A percentile compares a stretch with the other conserved stretches of the same genome.
phyloP scores from a whole-genome alignment of 2,888 invertebrate species.

The Eristalis intricaria region DNA sequence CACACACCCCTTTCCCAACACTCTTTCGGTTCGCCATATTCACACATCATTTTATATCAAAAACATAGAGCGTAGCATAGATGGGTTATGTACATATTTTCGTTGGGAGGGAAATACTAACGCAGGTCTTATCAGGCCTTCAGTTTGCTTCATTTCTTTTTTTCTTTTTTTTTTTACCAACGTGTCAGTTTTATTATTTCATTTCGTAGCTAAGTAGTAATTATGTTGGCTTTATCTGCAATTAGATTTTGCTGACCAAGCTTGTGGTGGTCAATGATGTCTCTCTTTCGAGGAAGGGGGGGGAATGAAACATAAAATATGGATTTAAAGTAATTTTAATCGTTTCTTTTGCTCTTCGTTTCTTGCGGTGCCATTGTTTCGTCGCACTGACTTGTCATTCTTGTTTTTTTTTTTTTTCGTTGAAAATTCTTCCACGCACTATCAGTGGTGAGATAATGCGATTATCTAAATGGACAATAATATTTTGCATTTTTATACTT shows the following conservation, averaged over 20 bases:
- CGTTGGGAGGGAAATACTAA: neutral
- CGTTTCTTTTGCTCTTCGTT: neutral
- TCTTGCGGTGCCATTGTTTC: neutral
- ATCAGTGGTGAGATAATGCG: slow-evolving; percentile 45
- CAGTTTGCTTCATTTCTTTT: slow-evolving; percentile 11
- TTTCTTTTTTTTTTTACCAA: slow-evolving; percentile 22
- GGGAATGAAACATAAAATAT: neutral
- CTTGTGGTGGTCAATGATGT: slow-evolving; percentile 20
- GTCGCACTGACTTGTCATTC: neutral
- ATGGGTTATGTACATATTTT: neutral
- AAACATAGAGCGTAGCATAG: slow-evolving; percentile 29
- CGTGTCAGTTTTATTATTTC: slow-evolving; percentile 46
- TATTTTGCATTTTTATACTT: slow-evolving; percentile 40
- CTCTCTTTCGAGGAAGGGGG: neutral
- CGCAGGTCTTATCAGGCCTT: slow-evolving; percentile 45
- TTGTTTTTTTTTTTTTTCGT: neutral
- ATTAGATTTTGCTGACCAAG: slow-evolving; percentile 38
- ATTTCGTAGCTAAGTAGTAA: slow-evolving; percentile 45
- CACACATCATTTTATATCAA: neutral
- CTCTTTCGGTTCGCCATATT: slow-evolving; percentile 24
- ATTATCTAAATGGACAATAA: slow-evolving; percentile 48
- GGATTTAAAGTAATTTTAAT: slow-evolving; percentile 6
- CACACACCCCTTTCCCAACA: slow-evolving; percentile 50
- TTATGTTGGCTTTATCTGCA: slow-evolving; percentile 54
- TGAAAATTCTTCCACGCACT: slow-evolving; percentile 10